Percentiles rank a stretch among this genome's conserved stretches.
Conservation (phyloP, 2,113 vertebrate genomes). For the Melierax canorus region DNA sequence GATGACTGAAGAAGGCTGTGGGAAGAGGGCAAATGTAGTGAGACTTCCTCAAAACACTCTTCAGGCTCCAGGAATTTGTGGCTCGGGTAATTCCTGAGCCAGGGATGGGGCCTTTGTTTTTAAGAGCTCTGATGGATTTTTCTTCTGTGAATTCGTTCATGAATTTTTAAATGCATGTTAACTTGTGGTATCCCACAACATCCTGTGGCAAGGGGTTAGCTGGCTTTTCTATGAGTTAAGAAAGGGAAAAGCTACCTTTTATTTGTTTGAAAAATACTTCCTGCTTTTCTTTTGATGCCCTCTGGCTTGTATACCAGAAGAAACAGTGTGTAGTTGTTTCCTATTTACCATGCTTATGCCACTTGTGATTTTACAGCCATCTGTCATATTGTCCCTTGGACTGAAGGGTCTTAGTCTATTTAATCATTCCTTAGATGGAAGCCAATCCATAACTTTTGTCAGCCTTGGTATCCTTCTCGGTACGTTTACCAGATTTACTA, state of each 20-base stretch:
- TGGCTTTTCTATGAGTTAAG: background rate
- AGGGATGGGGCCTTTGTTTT: conserved; percentile 51
- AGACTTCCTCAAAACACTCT: conserved; percentile 58
- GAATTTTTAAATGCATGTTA: conserved; percentile 46
- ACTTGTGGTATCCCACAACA: conserved; percentile 50
- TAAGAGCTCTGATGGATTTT: conserved; percentile 56
- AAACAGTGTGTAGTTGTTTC: background rate
- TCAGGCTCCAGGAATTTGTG: conserved; percentile 50
- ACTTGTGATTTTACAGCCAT: background rate
- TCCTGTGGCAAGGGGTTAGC: conserved; percentile 29
- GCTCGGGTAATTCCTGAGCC: background rate
- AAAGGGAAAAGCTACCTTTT: conserved; percentile 31
- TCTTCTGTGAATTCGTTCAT: conserved; percentile 39
- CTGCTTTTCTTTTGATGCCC: background rate
- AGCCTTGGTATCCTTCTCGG: background rate
- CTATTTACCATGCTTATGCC: background rate
- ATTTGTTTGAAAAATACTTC: background rate
- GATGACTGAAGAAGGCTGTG: conserved; percentile 11
- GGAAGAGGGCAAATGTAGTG: background rate
- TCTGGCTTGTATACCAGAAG: background rate
- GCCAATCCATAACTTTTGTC: background rate
- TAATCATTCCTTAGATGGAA: background rate
- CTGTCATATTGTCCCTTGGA: background rate
- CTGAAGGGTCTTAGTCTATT: background rate
- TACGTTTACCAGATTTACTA: background rate